Evolutionary conservation across 2,888 invertebrate genomes (phyloP).

Genomic region (Elegia similella): DNA sequence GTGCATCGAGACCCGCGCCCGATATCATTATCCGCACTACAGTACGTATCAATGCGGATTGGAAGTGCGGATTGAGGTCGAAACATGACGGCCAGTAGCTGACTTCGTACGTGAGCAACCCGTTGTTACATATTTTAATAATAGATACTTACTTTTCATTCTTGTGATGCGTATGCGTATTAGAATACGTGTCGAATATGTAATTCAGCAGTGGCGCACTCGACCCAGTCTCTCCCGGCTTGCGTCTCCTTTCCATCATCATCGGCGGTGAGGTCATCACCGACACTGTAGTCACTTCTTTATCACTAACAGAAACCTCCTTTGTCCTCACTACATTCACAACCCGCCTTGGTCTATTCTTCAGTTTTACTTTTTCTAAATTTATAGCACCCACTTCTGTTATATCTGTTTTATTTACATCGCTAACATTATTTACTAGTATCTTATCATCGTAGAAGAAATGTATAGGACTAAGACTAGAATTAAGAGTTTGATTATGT

Average conservation of each 20-base stretch:
- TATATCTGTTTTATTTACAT: constrained; percentile 30
- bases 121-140: too few relatives aligned
- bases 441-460: constrained; percentile 42
- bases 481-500: constrained; percentile 53
- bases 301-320: constrained; percentile 34
- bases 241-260: constrained; percentile 53
- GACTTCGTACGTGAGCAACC: too few relatives aligned
- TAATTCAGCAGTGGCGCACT: constrained; percentile 72
- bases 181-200: constrained; percentile 73
- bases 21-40: too few relatives aligned
- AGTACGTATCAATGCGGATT: too few relatives aligned
- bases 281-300: constrained; percentile 37
- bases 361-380: constrained; percentile 37
- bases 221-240: constrained; percentile 68
- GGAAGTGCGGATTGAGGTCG: too few relatives aligned
- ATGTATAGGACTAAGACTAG: constrained; percentile 45
- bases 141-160: constrained; percentile 62
- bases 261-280: constrained; percentile 41
- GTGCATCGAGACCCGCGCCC: too few relatives aligned
- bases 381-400: constrained; percentile 45
- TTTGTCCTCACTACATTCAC: constrained; percentile 48
- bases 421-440: constrained; percentile 31
- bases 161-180: constrained; percentile 63
- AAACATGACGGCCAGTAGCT: too few relatives aligned
- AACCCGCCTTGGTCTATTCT: constrained; percentile 55